Evolutionary conservation across 2,797 vertebrate genomes (phyloP).

Genomic region (Cyclopterus lumpus): DNA sequence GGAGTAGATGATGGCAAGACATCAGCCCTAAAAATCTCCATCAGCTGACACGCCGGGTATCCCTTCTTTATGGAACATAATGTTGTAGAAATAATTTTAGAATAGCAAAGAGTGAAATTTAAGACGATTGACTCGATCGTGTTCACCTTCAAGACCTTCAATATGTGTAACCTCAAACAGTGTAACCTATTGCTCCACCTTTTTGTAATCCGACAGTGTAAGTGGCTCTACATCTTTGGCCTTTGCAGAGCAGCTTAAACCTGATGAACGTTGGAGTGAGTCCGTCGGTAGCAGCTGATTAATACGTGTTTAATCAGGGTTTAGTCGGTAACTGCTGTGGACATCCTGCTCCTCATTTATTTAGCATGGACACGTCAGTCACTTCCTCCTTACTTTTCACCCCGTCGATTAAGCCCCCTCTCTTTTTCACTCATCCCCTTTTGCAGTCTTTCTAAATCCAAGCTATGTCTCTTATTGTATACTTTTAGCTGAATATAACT

Average conservation of each 20-base stretch:
- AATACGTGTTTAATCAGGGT: slow-evolving; percentile 76
- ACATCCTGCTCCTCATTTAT: slow-evolving; percentile 68
- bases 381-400: slow-evolving; percentile 30
- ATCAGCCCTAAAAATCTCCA: slow-evolving; percentile 2
- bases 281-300: slow-evolving; percentile 63
- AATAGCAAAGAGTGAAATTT: background rate
- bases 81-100: background rate
- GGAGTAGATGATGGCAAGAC: slow-evolving; percentile 23
- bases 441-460: background rate
- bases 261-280: slow-evolving; percentile 54
- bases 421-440: slow-evolving; percentile 1
- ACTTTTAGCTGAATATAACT: background rate
- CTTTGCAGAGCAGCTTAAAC: slow-evolving; percentile 49
- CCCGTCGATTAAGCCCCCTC: background rate
- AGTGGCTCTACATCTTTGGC: slow-evolving; percentile 25
- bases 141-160: background rate
- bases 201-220: slow-evolving; percentile 3
- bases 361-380: slow-evolving; percentile 50
- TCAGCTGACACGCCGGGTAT: slow-evolving; percentile 11
- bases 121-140: background rate
- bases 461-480: background rate
- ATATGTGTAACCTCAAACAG: background rate
- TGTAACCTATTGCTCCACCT: background rate
- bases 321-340: slow-evolving; percentile 73
- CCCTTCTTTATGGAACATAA: background rate